phyloP scores from a whole-genome alignment of 2,888 invertebrate genomes.

The Cetonia aurata region DNA sequence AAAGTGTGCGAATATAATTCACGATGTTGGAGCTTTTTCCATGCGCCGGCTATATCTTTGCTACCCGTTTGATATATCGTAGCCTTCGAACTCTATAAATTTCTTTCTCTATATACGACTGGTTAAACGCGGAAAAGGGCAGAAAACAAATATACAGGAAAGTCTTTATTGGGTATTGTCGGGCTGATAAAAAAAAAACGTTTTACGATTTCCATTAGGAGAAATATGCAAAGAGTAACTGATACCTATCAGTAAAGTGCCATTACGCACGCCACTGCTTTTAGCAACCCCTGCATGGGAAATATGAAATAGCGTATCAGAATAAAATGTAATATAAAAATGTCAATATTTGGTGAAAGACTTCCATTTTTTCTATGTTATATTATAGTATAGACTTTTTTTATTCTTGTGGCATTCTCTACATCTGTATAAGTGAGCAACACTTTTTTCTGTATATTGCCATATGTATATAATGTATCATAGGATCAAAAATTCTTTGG shows the following conservation, averaged over 20 bases:
- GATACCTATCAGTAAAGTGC: slow-evolving; percentile 31
- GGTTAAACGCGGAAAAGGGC: background rate
- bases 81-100: slow-evolving; percentile 5
- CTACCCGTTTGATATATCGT: background rate
- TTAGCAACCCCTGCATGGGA: background rate
- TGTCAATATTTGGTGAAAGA: background rate
- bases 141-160: background rate
- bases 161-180: slow-evolving; percentile 5
- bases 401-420: too few relatives aligned
- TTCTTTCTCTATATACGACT: background rate
- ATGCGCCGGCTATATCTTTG: background rate
- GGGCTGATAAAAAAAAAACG: slow-evolving; percentile 21
- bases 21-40: slow-evolving; percentile 9
- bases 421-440: too few relatives aligned
- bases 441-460: too few relatives aligned
- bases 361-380: background rate
- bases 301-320: background rate
- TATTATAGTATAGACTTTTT: too few relatives aligned
- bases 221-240: slow-evolving; percentile 30
- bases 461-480: too few relatives aligned
- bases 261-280: slow-evolving; percentile 23
- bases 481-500: too few relatives aligned
- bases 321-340: background rate
- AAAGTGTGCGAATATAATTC: slow-evolving; percentile 33
- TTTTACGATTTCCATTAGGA: slow-evolving; percentile 38